Conservation (phyloP, 2,113 vertebrate species). For the Melanotaenia duboulayi region DNA sequence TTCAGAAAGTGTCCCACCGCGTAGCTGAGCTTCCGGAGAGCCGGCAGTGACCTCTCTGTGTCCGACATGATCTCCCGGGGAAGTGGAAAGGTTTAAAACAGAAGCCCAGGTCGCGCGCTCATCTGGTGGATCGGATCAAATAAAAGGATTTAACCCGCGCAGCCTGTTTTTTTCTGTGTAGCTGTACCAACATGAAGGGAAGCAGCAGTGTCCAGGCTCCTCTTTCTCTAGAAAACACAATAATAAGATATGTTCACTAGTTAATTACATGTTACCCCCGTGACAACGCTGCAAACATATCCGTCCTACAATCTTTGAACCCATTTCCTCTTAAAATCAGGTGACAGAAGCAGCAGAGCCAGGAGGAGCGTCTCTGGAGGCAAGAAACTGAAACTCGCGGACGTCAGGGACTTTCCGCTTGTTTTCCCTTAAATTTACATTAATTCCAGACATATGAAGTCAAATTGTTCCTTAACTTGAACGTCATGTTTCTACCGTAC, state of each 20-base stretch:
- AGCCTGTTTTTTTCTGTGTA: not conserved
- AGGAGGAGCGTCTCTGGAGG: not conserved
- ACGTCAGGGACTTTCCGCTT: not conserved
- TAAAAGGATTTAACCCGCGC: not conserved
- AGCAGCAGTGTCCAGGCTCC: not conserved
- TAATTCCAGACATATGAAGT: fast-evolving
- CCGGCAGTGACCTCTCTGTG: conserved; percentile 54
- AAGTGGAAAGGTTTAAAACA: fast-evolving
- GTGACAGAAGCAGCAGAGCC: conserved; percentile 19
- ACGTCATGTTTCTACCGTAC: fast-evolving
- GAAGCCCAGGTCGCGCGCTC: not conserved
- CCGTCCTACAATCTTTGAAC: not conserved
- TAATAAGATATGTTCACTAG: too few species aligned
- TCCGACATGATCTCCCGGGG: conserved; percentile 43
- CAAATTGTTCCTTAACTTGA: too few species aligned
- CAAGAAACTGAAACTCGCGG: conserved; percentile 13
- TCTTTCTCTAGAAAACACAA: not conserved
- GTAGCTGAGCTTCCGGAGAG: conserved; percentile 82
- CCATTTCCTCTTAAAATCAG: conserved; percentile 36
- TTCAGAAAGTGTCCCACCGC: conserved; percentile 93
- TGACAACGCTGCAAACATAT: not conserved
- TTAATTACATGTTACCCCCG: fast-evolving
- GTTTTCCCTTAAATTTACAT: not conserved
- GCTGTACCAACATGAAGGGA: not conserved
- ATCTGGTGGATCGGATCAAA: not conserved